Evolutionary conservation across 2,888 invertebrate species (phyloP), one percentile per base, ranked within the genome.

Genomic region (Strigamia maritima): DNA sequence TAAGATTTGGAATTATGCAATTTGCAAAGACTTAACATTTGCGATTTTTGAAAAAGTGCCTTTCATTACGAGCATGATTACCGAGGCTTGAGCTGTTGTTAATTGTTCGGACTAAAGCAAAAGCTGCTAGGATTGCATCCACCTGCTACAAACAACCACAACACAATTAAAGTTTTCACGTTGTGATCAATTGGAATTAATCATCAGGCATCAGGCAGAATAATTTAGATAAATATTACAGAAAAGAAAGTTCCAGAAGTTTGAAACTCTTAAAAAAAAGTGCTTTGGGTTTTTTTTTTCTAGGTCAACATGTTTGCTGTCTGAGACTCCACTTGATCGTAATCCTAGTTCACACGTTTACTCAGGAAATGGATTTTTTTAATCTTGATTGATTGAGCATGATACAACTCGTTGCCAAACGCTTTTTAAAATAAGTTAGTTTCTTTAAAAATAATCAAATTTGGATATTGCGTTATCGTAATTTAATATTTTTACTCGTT

Each of bases 21-120:
- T 26, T 60, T 65, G 26, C 1, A 19, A 19, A 49, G 49, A 26
- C 26, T 65, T 65, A 26, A 26, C 2, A 70, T 28, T 70, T 8
- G 28, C 28, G 16, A 70, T 4, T 70, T 1, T 70, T 1, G 70
- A 70, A 70, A 70, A 28, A 28, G 70, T 28, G 70, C 26, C 28
- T 70, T 70, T 70, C 70, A 70, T 70, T 70, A 70, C 26, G 28
- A 70, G 70, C 28, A 26, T 70, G 70, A 70, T 70, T 70, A 70
- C 26, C n/a, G 26, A 16, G 28, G 1, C 28, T 70, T 70, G 1
- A 70, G 70, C 70, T 28, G 70, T 4, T 70, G 1, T 70, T 70
- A 70, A 70, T 70, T 70, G 70, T 70, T 28, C n/a, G 28, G 70
- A 70, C 70, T 2, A 54, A 22, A 54, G 54, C 54, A 22, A 70